phyloP scores from a whole-genome alignment of 2,888 invertebrate species.

The Scaeva pyrastri region DNA sequence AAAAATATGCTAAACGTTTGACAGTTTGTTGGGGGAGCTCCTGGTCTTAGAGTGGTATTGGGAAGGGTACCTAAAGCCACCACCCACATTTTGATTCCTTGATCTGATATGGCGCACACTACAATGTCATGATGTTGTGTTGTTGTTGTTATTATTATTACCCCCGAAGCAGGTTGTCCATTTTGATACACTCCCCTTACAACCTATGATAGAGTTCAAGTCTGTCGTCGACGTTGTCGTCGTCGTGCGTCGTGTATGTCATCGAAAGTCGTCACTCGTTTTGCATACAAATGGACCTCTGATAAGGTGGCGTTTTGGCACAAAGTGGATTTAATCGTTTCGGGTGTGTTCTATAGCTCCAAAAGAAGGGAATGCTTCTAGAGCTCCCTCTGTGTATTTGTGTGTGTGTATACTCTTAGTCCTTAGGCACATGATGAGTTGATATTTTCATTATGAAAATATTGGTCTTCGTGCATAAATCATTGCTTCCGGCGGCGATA shows the following conservation, averaged over 20 bases:
- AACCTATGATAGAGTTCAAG: not conserved
- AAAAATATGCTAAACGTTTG: conserved; percentile 75
- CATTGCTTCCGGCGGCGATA: conserved; percentile 60
- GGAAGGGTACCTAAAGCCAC: not conserved
- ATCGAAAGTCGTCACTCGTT: conserved; percentile 65
- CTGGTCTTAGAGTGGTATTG: conserved; percentile 5
- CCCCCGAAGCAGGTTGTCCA: conserved; percentile 54
- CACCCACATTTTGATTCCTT: not conserved
- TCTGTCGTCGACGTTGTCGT: not conserved
- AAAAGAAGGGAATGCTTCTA: not conserved
- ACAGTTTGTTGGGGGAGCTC: conserved; percentile 35
- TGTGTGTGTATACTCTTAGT: no score
- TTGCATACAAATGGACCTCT: conserved; percentile 65
- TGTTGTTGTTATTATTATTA: conserved; percentile 67
- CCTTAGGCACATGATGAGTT: conserved; percentile 41
- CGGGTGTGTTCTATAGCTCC: not conserved
- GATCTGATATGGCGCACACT: conserved; percentile 16
- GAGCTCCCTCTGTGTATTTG: not conserved
- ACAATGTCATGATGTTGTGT: conserved; percentile 54
- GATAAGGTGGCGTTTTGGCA: conserved; percentile 54
- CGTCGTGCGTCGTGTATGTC: conserved; percentile 71
- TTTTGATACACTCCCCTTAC: conserved; percentile 29
- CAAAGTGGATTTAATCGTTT: conserved; percentile 67
- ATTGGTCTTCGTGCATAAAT: conserved; percentile 70
- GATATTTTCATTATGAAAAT: conserved; percentile 65